Evolutionary conservation across 2,113 vertebrate species (phyloP).

Genomic region (Monopterus albus): DNA sequence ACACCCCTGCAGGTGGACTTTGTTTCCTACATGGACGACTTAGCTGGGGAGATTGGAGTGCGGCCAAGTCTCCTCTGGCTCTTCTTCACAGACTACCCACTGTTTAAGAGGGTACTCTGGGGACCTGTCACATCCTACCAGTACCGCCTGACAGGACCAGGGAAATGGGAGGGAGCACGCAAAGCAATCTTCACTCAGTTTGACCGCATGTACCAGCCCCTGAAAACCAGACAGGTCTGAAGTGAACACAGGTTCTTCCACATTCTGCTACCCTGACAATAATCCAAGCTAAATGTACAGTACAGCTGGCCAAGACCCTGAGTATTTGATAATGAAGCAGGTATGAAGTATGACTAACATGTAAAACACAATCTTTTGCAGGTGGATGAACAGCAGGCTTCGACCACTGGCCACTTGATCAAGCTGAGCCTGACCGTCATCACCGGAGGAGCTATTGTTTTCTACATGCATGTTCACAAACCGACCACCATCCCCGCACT

Average conservation of each 20-base stretch:
- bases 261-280: not conserved
- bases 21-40: slow-evolving; percentile 84
- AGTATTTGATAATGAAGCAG: not conserved
- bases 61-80: slow-evolving; percentile 82
- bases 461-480: slow-evolving; percentile 57
- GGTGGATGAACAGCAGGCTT: slow-evolving; percentile 21
- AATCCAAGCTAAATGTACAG: not conserved
- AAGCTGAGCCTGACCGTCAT: slow-evolving; percentile 53
- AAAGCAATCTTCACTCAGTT: slow-evolving; percentile 85
- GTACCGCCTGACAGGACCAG: slow-evolving; percentile 81
- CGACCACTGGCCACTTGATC: slow-evolving; percentile 30
- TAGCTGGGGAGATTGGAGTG: slow-evolving; percentile 75
- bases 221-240: slow-evolving; percentile 72
- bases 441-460: slow-evolving; percentile 50
- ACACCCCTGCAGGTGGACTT: slow-evolving; percentile 82
- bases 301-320: not conserved
- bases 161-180: slow-evolving; percentile 84
- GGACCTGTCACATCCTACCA: slow-evolving; percentile 86
- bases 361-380: not conserved
- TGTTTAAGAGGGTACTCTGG: slow-evolving; percentile 82
- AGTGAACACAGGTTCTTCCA: not conserved
- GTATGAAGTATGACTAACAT: not conserved
- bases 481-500: slow-evolving; percentile 51
- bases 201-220: slow-evolving; percentile 75
- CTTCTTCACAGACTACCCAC: slow-evolving; percentile 80